Evolutionary conservation across 2,888 invertebrate genomes (phyloP), one percentile per base, ranked within the genome.

Genomic region (Epiblema foenella): DNA sequence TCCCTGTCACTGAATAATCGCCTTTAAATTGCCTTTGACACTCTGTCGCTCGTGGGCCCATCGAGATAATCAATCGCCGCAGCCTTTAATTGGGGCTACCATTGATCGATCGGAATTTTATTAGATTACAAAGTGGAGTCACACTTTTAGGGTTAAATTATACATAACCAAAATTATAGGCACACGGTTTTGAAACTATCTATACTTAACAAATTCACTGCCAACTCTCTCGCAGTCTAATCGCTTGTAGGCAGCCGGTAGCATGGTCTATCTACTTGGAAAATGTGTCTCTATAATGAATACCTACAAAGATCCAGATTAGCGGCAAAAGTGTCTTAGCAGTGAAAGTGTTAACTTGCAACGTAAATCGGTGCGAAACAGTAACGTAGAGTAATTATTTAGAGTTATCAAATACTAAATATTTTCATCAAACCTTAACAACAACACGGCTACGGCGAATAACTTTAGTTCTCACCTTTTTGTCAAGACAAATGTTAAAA

Each of bases 1-100:
- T 97, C 75, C 94, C 94, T 88, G 89, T 88, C 83, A 88, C 84
- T 89, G 84, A 84, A 82, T 83, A 73, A 69, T 68, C 73, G 58
- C 76, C 79, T 71, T 59, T 49, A 67, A 54, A 71, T 71, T 67
- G 71, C 39, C 71, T 71, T 71, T 67, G 66, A 71, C 62, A 71
- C 49, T 49, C 70, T 67, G 66, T 56, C 60, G 42, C 58, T 64
- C 37, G 18, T 51, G 51, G 37, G 17, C 24, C 64, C 52, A 64
- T 52, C 58, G 33, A 33, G 2, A 70, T 46, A 52, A 59, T 63
- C 65, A 70, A 65, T 65, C 10, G 20, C 52, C 10, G 20, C 52
- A 52, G 39, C 42, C 33, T 58, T 8, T 57, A 51, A 51, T 39
- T 63, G 37, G 57, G 39, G 33, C 49, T 39, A 42, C 20, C 54